Evolutionary conservation across 2,113 vertebrate species (phyloP).

Genomic region (Hydrolagus affinis): DNA sequence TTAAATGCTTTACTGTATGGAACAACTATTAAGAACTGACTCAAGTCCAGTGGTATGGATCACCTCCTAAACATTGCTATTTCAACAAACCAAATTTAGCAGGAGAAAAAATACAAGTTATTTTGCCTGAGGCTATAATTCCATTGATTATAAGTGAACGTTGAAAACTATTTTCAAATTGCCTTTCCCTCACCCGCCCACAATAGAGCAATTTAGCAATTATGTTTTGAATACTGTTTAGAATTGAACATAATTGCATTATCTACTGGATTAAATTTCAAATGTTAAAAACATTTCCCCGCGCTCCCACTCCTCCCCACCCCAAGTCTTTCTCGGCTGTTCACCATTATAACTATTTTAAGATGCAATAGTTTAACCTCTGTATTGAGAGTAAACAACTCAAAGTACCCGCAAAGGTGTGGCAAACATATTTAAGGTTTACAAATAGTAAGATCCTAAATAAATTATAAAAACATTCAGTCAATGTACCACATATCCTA

Average conservation of each 20-base stretch:
- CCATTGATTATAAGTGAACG: neutral
- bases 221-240: neutral
- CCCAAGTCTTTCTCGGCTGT: neutral
- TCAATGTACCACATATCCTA: too few relatives aligned
- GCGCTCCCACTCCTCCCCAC: too few relatives aligned
- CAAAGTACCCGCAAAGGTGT: neutral
- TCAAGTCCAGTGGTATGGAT: conserved; percentile 10
- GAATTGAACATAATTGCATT: neutral
- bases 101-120: neutral
- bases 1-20: conserved; percentile 25
- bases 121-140: neutral
- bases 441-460: neutral
- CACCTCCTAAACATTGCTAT: conserved; percentile 16
- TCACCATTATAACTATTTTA: neutral
- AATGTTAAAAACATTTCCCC: neutral
- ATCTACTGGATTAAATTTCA: neutral
- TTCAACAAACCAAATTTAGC: neutral
- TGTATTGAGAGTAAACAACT: neutral
- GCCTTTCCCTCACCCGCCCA: too few relatives aligned
- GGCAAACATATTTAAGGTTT: neutral
- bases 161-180: neutral
- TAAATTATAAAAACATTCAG: neutral
- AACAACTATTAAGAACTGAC: conserved; percentile 12
- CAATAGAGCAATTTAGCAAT: neutral
- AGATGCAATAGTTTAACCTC: neutral